Evolutionary conservation across 2,797 vertebrate species (phyloP), one percentile per base, ranked within the genome.

Genomic region (Acrocephalus scirpaceus): DNA sequence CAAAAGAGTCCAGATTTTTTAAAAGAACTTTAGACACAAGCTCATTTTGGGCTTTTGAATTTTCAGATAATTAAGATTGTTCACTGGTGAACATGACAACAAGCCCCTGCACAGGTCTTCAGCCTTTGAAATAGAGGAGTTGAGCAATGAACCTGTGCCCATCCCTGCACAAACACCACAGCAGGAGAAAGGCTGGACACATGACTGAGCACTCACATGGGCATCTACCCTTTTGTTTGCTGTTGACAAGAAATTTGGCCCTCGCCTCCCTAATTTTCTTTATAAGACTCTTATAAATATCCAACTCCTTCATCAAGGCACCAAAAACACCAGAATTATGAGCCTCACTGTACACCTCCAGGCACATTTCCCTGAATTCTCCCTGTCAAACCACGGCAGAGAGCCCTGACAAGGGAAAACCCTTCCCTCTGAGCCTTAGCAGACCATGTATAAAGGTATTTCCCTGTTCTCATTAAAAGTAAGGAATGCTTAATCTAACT

Each of bases 401-500:
- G 83, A 70, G 27, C 69, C 61, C 61, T 48, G 54, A 44, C 21
- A 61, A 81, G 77, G 76, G 45, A 58, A 84, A 87, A 40, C 38
- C 62, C 50, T 94, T 90, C 57, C 57, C 71, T 72, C 42, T 47
- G 50, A 93, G 88, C 80, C 65, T 86, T 11, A 23, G 57, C 83
- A 95, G 64, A 80, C 34, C 81, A 70, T 5, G 27, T 23, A 30
- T 4, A 51, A 76, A 87, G 77, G 76, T 85, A 87, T 65, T 90
- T 87, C 80, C 65, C 61, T 34, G 45, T 22, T 50, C 88, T 89
- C 88, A 85, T 86, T 77, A 82, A 84, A 78, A 92, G 36, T 25
- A 58, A 81, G 75, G 87, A 94, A 85, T 50, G 65, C 26, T 85
- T 62, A 58, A 60, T 73, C 83, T 67, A 95, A 75, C 85, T 94